A percentile compares a stretch with the other conserved stretches of the same genome.
Conservation (phyloP, 2,888 invertebrate genomes). For the Dolomedes plantarius region DNA sequence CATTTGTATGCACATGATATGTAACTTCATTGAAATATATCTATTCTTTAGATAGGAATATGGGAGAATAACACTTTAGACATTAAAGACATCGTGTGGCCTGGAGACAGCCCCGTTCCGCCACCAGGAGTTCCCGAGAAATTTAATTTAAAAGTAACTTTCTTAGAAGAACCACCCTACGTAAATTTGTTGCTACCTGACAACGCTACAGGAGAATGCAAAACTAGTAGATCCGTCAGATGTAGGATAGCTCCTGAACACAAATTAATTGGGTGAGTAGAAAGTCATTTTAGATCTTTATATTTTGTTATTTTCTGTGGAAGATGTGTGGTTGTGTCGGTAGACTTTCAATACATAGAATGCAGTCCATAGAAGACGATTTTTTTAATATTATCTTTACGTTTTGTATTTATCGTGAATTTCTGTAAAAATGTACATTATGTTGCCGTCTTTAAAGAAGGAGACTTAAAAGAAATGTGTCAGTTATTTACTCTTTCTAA, state of each 20-base stretch:
- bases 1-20: too few relatives aligned
- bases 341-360: too few relatives aligned
- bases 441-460: too few relatives aligned
- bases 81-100: slow-evolving; percentile 88
- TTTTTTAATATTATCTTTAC: too few relatives aligned
- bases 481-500: too few relatives aligned
- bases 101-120: slow-evolving; percentile 94
- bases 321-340: too few relatives aligned
- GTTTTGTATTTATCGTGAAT: too few relatives aligned
- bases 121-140: slow-evolving; percentile 98
- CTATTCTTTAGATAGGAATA: slow-evolving; percentile 85
- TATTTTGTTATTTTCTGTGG: neutral
- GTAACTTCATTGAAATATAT: too few relatives aligned
- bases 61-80: slow-evolving; percentile 84
- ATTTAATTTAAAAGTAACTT: slow-evolving; percentile 91
- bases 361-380: too few relatives aligned
- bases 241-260: slow-evolving; percentile 89
- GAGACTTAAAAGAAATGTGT: too few relatives aligned
- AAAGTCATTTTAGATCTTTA: neutral
- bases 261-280: slow-evolving; percentile 85
- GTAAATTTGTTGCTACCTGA: slow-evolving; percentile 95
- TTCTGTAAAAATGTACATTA: too few relatives aligned
- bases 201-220: slow-evolving; percentile 93
- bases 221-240: slow-evolving; percentile 84
- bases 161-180: slow-evolving; percentile 96